Evolutionary conservation across 1,140 invertebrate genomes (phyloP).

Genomic region (Aphelenchoides avenae): DNA sequence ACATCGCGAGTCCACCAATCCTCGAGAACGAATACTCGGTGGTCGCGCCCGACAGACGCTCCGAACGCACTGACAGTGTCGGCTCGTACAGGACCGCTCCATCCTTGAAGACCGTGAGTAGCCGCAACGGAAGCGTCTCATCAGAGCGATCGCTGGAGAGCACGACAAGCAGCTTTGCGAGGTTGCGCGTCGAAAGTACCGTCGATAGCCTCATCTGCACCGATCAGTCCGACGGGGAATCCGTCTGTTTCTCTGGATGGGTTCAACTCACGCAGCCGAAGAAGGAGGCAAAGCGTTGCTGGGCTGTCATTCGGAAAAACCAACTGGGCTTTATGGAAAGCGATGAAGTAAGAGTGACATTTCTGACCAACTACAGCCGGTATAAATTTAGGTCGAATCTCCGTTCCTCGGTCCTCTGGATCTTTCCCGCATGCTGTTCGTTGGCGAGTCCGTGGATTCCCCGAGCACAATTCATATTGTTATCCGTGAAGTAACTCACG

Average conservation of each 20-base stretch:
- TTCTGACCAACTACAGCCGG: constrained; percentile 12
- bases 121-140: too few relatives aligned
- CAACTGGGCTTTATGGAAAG: constrained; percentile 28
- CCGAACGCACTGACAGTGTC: too few relatives aligned
- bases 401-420: constrained; percentile 39
- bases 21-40: too few relatives aligned
- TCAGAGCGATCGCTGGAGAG: too few relatives aligned
- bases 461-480: constrained; percentile 28
- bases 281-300: constrained; percentile 33
- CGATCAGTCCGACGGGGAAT: constrained; percentile 34
- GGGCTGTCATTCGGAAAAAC: constrained; percentile 31
- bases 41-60: too few relatives aligned
- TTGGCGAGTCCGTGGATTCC: too few relatives aligned
- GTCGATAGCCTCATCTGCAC: too few relatives aligned
- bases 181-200: too few relatives aligned
- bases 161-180: too few relatives aligned
- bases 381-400: constrained; percentile 23
- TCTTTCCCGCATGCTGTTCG: constrained; percentile 26
- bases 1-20: too few relatives aligned
- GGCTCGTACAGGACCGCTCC: too few relatives aligned
- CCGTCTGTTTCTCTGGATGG: constrained; percentile 45
- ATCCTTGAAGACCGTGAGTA: too few relatives aligned
- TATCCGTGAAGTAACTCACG: constrained; percentile 17
- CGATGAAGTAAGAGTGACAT: constrained; percentile 38
- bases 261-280: constrained; percentile 23